Conservation (phyloP, 2,888 invertebrate genomes). For the Drosophila algonquin region DNA sequence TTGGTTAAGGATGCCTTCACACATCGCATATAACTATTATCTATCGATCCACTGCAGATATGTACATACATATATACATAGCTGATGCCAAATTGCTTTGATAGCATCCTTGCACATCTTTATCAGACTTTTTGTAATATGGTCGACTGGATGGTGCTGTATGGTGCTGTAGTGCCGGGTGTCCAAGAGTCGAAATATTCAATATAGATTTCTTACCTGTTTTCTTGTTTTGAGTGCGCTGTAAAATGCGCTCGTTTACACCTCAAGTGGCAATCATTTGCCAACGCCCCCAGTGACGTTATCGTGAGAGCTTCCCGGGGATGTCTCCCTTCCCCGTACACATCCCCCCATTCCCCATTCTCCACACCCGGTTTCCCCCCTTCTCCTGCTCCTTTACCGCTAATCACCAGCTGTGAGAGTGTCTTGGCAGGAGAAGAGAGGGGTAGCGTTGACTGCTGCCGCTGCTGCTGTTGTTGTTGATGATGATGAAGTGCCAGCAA, state of each 20-base stretch:
- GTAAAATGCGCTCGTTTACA: slow-evolving; percentile 77
- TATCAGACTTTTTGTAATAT: too few relatives aligned
- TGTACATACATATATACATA: too few relatives aligned
- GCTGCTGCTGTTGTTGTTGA: slow-evolving; percentile 46
- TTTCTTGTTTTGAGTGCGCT: slow-evolving; percentile 48
- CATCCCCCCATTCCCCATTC: too few relatives aligned
- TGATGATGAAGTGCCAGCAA: slow-evolving; percentile 67
- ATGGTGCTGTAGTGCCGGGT: too few relatives aligned
- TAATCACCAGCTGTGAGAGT: slow-evolving; percentile 37
- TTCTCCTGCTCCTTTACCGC: slow-evolving; percentile 20
- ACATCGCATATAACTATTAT: too few relatives aligned
- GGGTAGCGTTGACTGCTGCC: slow-evolving; percentile 33
- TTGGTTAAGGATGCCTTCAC: too few relatives aligned
- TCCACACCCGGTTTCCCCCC: neutral
- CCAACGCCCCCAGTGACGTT: slow-evolving; percentile 52
- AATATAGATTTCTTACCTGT: slow-evolving; percentile 30
- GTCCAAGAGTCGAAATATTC: too few relatives aligned
- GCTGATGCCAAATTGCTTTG: too few relatives aligned
- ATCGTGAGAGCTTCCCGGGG: slow-evolving; percentile 40
- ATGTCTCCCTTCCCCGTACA: neutral
- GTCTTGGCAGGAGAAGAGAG: neutral
- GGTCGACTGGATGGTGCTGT: too few relatives aligned
- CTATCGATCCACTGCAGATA: too few relatives aligned
- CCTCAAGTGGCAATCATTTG: slow-evolving; percentile 73
- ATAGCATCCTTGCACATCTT: too few relatives aligned